Evolutionary conservation across 2,113 vertebrate genomes (phyloP).

Genomic region (Peromyscus maniculatus): DNA sequence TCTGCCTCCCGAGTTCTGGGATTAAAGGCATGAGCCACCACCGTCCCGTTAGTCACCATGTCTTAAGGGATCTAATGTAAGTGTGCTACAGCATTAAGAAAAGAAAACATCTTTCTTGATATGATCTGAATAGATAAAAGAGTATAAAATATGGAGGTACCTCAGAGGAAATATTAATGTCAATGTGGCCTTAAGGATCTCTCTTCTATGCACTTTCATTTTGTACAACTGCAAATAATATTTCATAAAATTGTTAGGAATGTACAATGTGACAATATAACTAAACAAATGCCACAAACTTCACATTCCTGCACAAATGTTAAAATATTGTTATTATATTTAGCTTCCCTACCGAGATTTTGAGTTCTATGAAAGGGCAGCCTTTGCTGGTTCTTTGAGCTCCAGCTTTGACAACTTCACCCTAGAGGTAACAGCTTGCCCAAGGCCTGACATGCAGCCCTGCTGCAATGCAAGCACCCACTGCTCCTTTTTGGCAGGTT

Average conservation of each 20-base stretch:
- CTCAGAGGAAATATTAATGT: background rate
- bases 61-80: background rate
- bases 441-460: slow-evolving; percentile 38
- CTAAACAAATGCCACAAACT: background rate
- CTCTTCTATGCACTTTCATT: background rate
- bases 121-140: background rate
- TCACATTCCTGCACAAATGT: background rate
- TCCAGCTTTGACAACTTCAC: slow-evolving; percentile 58
- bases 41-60: background rate
- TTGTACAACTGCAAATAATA: background rate
- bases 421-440: slow-evolving; percentile 64
- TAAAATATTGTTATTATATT: background rate
- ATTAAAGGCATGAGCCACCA: no score
- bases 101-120: background rate
- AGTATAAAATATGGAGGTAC: background rate
- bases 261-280: background rate
- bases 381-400: background rate
- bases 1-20: no score
- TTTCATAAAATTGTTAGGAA: slow-evolving; percentile 15
- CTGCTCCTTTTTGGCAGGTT: slow-evolving; percentile 66
- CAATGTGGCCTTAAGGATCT: background rate
- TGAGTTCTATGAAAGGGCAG: background rate
- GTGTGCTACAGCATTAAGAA: background rate
- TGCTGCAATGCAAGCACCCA: slow-evolving; percentile 28
- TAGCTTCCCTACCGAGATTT: background rate